Evolutionary conservation across 2,797 vertebrate species (phyloP), one percentile per base, ranked within the genome.

Genomic region (Bovichtus diacanthus): DNA sequence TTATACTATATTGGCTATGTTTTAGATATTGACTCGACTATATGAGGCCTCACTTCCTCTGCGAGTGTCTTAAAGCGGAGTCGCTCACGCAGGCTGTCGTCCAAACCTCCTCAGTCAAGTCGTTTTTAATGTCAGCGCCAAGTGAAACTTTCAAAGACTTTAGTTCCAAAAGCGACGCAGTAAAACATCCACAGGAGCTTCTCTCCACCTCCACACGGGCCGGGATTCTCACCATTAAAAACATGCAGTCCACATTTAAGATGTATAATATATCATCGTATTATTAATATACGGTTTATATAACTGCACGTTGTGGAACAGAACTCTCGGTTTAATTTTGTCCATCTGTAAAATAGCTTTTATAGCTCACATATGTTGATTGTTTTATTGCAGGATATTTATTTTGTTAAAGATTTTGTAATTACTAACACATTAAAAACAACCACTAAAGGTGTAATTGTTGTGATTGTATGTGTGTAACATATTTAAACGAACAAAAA

Each of bases 371-470:
- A 18, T 9, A 15, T 51, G 69, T 68, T 62, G 29, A 58, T 76
- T 69, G 60, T 74, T 80, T 69, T 70, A 72, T 66, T 75, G 29
- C 36, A 70, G 55, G 64, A 74, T 85, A 80, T 80, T 86, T 86
- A 82, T 86, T 83, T 80, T 71, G 62, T 60, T 34, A 68, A 51
- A 59, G 39, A 74, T 58, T 69, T 55, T 70, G 59, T 34, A 69
- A 70, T 41, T 16, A 61, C 69, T 55, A 59, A 77, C 58, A 39
- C 31, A 85, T 69, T 85, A 82, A 82, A 82, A 56, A 63, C 31
- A 19, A 53, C 3, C 4, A 16, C 16, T 13, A 2, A 34, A 46
- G 5, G 47, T 27, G 3, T 44, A 3, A 2, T 1, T 51, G 58
- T 68, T 21, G n/a, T 70, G 29, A 31, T 67, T 64, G 19, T 71